Evolutionary conservation across 2,888 invertebrate species (phyloP), one percentile per base, ranked within the genome.

Genomic region (Oasisia sp.): DNA sequence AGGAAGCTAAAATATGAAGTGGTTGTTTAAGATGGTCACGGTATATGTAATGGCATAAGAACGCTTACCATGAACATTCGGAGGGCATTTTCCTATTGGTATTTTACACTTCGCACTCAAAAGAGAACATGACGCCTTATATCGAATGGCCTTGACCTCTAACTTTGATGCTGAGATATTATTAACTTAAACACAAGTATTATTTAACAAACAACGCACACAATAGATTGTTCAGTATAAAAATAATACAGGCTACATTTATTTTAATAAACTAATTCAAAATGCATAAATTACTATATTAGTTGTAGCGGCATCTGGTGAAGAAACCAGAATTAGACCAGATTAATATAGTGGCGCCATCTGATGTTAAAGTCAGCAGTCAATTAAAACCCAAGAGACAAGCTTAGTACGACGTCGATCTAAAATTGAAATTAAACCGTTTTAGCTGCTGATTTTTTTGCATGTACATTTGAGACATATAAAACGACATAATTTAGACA

Each of bases 101-200:
- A 27, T 19, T 19, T 27, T 27, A 27, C 74, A 74, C 27, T 27
- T 74, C 11, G 19, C 14, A 74, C 74, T 74, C 74, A 7, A n/a
- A 74, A 74, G 74, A 74, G n/a, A 27, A 74, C 74, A 74, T 74
- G 74, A 74, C 74, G 74, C 74, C 74, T 19, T 74, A 74, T 74
- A 74, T 27, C n/a, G 27, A 74, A 74, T 74, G 74, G 74, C 74
- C 74, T 74, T 74, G 74, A 74, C 74, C 74, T 74, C 27, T 74
- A 7, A 74, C 38, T 38, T 38, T 4, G 74, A 74, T 74, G 74
- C n/a, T n/a, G 74, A 19, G 27, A 74, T 74, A 74, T 74, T 74
- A 74, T 74, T 74, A n/a, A 19, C 74, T 27, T 74, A 7, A 74
- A 74, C 14, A 19, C 74, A 74, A 27, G n/a, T 7, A 74, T 74